Conservation (phyloP, 2,113 vertebrate species). For the Nothoprocta perdicaria region DNA sequence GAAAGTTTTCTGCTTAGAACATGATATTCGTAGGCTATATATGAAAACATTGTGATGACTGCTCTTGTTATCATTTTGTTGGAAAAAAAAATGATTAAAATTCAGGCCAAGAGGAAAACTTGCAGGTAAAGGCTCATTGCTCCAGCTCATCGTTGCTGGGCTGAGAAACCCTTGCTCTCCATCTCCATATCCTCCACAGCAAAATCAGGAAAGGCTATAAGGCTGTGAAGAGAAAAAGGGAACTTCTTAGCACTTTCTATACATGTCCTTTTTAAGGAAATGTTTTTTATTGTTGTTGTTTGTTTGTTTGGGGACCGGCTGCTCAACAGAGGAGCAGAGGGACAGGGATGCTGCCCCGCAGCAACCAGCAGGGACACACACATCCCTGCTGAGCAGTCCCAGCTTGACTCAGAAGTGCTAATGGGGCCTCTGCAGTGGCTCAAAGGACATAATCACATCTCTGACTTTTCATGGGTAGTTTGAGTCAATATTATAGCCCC, state of each 20-base stretch:
- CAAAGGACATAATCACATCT: no score
- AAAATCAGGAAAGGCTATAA: not conserved
- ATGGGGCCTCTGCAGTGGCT: not conserved
- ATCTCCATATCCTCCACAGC: not conserved
- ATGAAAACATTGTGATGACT: not conserved
- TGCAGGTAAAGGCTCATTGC: not conserved
- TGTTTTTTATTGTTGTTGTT: not conserved
- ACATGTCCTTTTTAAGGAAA: not conserved
- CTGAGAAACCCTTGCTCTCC: not conserved
- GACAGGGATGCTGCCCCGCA: no score
- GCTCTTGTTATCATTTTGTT: not conserved
- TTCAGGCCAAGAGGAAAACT: not conserved
- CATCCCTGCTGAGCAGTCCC: no score
- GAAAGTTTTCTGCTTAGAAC: not conserved
- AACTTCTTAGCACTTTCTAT: not conserved
- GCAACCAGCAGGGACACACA: no score
- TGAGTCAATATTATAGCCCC: not conserved
- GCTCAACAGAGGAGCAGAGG: fast-evolving
- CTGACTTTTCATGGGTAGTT: fast-evolving
- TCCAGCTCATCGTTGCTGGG: not conserved
- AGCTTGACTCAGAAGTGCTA: not conserved
- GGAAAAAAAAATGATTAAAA: not conserved
- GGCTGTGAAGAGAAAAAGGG: not conserved
- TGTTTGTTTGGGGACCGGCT: not conserved
- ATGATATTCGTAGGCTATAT: not conserved